Base-by-base conservation (phyloP, 64 coral and sea anemone genomes). In the Porites lutea region DNA sequence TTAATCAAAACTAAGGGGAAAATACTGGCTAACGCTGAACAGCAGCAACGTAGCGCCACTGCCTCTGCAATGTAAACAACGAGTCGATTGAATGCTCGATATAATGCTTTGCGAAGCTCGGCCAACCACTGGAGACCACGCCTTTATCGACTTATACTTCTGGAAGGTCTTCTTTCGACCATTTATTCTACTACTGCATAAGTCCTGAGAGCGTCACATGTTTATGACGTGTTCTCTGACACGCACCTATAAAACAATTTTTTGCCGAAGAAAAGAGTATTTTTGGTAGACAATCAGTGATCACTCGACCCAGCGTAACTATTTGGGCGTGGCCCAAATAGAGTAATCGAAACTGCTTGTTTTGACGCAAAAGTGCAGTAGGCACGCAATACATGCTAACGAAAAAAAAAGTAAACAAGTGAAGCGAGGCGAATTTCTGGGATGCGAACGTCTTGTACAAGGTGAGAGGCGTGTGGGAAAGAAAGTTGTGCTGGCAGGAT, bases 1-100 rank as follows among this genome's bases (percentile, higher is more conserved):
- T 68, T 68, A 68, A 68, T 68, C 16, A 68, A 68, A 68, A 68
- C 65, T 68, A 62, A 62, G 59, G 59, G 59, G 59, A 62, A 15
- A 62, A n/a, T n/a, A n/a, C n/a, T n/a, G n/a, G n/a, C 59, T 62
- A 62, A 62, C 59, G 59, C 59, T 3, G 59, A 62, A 62, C 16
- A 62, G 59, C 59, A 62, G 59, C 59, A 62, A 62, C 59, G 2
- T 62, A 62, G 2, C 59, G 2, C 59, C 59, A 62, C 9, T 67
- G 6, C 13, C 65, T 67, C 15, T 67, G 65, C 0, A 4, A 67
- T 67, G 65, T 67, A 67, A 67, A 67, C 65, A 67, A 67, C 65
- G 65, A 67, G 65, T 67, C 65, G 65, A 67, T 67, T 67, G 16
- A 3, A 67, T 67, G 65, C 65, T 67, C 65, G 65, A 67, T 18